A percentile compares a stretch with the other conserved stretches of the same genome.
phyloP scores from a whole-genome alignment of 2,888 invertebrate species.

The Teinopalpus imperialis region DNA sequence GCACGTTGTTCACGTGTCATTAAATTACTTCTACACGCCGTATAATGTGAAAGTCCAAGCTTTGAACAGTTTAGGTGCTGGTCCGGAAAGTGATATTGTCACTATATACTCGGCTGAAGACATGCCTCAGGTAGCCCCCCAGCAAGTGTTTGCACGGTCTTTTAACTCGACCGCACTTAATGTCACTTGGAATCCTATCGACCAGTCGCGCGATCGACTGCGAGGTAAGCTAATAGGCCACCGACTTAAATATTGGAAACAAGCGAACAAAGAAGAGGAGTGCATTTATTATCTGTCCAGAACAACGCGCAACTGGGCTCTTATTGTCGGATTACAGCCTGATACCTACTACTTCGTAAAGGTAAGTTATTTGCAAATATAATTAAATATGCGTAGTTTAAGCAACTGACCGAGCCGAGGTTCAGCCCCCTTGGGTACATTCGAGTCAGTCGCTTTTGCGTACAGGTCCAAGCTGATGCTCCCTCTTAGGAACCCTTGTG shows the following conservation, averaged over 20 bases:
- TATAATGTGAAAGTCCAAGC: conserved; percentile 94
- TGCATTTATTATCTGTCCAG: conserved; percentile 92
- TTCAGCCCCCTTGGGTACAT: too few relatives aligned
- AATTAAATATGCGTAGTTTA: too few relatives aligned
- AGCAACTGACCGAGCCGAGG: too few relatives aligned
- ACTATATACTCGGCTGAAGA: conserved; percentile 94
- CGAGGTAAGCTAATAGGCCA: conserved; percentile 96
- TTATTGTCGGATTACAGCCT: conserved; percentile 95
- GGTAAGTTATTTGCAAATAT: conserved; percentile 55
- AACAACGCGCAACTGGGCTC: conserved; percentile 91
- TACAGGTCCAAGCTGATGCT: too few relatives aligned
- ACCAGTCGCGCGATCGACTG: conserved; percentile 90
- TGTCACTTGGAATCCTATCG: conserved; percentile 94
- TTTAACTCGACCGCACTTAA: conserved; percentile 96
- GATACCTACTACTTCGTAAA: conserved; percentile 96
- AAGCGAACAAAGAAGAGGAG: conserved; percentile 87
- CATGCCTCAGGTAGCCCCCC: conserved; percentile 95
- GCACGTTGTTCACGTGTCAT: conserved; percentile 89
- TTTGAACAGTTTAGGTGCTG: conserved; percentile 89
- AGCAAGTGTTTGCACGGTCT: conserved; percentile 88
- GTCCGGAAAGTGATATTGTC: conserved; percentile 89
- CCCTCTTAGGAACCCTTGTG: too few relatives aligned
- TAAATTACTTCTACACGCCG: conserved; percentile 89
- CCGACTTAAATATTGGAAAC: conserved; percentile 96
- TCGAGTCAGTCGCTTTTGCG: too few relatives aligned